Conservation (phyloP, 2,797 vertebrate genomes). For the Monodelphis domestica region DNA sequence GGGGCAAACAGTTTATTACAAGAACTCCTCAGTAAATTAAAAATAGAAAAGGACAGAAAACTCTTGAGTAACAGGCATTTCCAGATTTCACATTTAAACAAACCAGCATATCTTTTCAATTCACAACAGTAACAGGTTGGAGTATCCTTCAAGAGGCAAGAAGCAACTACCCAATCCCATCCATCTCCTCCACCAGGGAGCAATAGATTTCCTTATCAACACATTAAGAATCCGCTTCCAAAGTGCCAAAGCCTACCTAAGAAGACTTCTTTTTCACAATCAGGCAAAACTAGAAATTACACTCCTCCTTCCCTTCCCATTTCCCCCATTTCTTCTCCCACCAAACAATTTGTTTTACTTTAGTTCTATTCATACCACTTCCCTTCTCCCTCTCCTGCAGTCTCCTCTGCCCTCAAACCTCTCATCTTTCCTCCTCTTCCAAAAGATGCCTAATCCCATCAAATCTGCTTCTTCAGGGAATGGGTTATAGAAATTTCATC, state of each 20-base stretch:
- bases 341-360: not conserved
- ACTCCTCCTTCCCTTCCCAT: no score
- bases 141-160: not conserved
- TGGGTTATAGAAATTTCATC: not conserved
- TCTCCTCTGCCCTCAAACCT: not conserved
- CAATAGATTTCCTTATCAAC: not conserved
- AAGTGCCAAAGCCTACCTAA: not conserved
- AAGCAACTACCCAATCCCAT: not conserved
- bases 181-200: not conserved
- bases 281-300: not conserved
- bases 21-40: not conserved
- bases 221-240: not conserved
- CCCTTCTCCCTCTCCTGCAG: not conserved
- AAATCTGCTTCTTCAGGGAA: not conserved
- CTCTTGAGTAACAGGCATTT: conserved; percentile 33
- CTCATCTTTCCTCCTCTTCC: not conserved
- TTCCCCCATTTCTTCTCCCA: no score
- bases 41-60: conserved; percentile 15
- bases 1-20: not conserved
- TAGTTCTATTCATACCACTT: not conserved
- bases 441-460: not conserved
- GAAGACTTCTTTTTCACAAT: not conserved
- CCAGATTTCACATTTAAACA: conserved; percentile 68
- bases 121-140: not conserved
- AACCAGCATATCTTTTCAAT: not conserved